Evolutionary conservation across 2,113 vertebrate species (phyloP), one percentile per base, ranked within the genome.

Genomic region (Candoia aspera): DNA sequence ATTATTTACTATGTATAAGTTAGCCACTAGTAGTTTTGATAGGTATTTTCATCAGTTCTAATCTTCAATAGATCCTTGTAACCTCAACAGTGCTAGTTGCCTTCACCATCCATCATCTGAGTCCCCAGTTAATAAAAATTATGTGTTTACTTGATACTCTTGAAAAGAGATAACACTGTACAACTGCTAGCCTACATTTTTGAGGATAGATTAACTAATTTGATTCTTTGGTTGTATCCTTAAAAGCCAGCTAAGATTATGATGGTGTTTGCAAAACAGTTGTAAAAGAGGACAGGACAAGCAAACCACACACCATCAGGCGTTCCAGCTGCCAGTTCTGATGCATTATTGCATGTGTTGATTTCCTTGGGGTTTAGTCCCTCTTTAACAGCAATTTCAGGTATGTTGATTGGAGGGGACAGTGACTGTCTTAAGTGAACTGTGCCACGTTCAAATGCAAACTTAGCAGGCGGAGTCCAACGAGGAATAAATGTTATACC

Each of bases 401-500:
- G 98, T 95, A 98, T 96, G 68, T 92, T 92, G 17, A 95, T 93
- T 57, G 98, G 96, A 12, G 94, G 29, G 21, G 98, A 97, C 37
- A 94, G 91, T 0, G 96, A 95, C 57, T 92, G 95, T 59, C 94
- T 96, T 2, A 91, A 89, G 92, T 95, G 95, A 23, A 94, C 90
- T 0, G 93, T 83, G 9, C 83, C 68, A 0, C 88, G 83, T 90
- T 98, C 96, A 19, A 94, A 95, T 49, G 96, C 97, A 94, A 96
- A 97, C 0, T 96, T 88, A 64, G 94, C 86, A 13, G 96, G 94
- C 2, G 98, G 97, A 0, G 93, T 97, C 99, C 99, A 99, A 24
- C 98, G 98, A 92, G 99, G 99, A 93, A 99, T 94, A 33, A 95
- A 97, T 1, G 97, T 98, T 87, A 99, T 96, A 83, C 99, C 99